Base-by-base conservation (phyloP, 2,797 vertebrate genomes). In the Halcyon leucocephala region DNA sequence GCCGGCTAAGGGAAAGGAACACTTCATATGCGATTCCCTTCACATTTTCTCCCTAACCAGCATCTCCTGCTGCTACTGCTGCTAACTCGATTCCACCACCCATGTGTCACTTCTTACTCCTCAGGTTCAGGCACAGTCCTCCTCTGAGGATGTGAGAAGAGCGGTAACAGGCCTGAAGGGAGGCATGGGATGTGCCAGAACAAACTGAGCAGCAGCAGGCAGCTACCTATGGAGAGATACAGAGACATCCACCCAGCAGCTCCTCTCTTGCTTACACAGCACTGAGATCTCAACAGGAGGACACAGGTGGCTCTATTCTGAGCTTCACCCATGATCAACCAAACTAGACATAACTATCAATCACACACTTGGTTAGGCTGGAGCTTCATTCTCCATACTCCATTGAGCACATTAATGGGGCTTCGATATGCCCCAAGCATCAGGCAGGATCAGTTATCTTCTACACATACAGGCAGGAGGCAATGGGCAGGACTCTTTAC, bases 181-280 rank as follows among this genome's bases (percentile, higher is more conserved):
- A 10, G 4, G 11, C 8, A 12, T 0, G 0, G 1, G 18, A 16
- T 2, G 3, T 9, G 29, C 41, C 11, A 1, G 3, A 29, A 33
- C 42, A 37, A 55, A 11, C 35, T 1, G 12, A 21, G 55, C 0
- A 3, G 42, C 5, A 3, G 31, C 39, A 51, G 67, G 31, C 73
- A 80, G 57, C 46, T 35, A 21, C 35, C 44, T 6, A 8, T 1
- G 15, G 26, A 51, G 42, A 66, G n/a, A 8, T 0, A 8, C 4
- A 8, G 35, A 29, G 42, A 37, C 19, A 44, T 12, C 7, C 55
- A 51, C 7, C 12, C 66, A 41, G n/a, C 72, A 71, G 42, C 57
- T 64, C 52, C 52, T 28, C 28, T 48, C 58, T 4, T 8, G 17
- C 22, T 9, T 3, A 5, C 0, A 0, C 26, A 64, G 31, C 35